Conservation (phyloP, 2,113 vertebrate species). For the Ailuropoda melanoleuca region DNA sequence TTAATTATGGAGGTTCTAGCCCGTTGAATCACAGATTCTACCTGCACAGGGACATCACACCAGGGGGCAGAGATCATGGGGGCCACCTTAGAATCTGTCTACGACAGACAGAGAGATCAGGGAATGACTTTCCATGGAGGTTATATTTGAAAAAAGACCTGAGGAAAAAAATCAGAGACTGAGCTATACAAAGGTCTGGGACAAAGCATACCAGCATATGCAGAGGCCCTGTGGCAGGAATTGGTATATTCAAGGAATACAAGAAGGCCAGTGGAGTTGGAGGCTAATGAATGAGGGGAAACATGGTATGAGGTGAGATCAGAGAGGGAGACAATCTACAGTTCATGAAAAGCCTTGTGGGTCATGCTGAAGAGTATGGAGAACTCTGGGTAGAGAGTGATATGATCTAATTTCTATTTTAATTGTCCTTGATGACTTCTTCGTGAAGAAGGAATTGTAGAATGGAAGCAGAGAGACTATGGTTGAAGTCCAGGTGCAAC, state of each 20-base stretch:
- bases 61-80: neutral
- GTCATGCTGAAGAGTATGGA: neutral
- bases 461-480: neutral
- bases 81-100: neutral
- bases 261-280: neutral
- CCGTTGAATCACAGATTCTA: neutral
- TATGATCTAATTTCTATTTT: neutral
- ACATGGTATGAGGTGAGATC: neutral
- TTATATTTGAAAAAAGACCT: neutral
- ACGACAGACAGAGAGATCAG: neutral
- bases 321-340: neutral
- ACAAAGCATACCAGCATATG: neutral
- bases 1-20: neutral
- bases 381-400: neutral
- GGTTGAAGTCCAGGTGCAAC: neutral
- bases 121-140: neutral
- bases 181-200: neutral
- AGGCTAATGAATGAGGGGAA: neutral
- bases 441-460: neutral
- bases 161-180: neutral
- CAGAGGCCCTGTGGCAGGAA: neutral
- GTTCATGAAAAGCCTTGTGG: neutral
- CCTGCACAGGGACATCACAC: neutral
- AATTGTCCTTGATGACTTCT: neutral
- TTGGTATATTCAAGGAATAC: neutral